Evolutionary conservation across 2,797 vertebrate genomes (phyloP).

Genomic region (Syndactyla subalaris): DNA sequence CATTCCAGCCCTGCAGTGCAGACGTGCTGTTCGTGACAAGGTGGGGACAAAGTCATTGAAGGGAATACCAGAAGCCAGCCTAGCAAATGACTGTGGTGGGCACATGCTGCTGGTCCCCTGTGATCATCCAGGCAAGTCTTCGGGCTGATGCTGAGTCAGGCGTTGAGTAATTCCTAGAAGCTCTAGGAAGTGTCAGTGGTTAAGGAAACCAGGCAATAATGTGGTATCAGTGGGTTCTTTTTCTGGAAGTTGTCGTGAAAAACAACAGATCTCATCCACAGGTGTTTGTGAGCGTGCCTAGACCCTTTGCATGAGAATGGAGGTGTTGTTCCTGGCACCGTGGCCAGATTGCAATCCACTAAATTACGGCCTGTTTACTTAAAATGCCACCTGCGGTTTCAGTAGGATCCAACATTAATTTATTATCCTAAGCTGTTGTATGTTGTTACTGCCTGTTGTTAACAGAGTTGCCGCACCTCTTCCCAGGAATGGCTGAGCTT

Average conservation of each 20-base stretch:
- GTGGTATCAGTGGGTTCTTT: constrained; percentile 24
- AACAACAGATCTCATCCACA: not conserved
- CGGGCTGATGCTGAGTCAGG: not conserved
- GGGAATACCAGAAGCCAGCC: not conserved
- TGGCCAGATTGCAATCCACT: not conserved
- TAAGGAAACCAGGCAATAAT: constrained; percentile 24
- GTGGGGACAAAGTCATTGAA: not conserved
- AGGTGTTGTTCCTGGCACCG: constrained; percentile 1
- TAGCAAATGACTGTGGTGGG: not conserved
- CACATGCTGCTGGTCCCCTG: not conserved
- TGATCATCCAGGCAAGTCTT: not conserved
- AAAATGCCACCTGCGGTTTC: constrained; percentile 31
- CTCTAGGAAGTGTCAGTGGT: not conserved
- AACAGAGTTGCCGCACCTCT: not conserved
- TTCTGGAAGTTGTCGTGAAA: constrained; percentile 14
- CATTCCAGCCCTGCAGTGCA: not conserved
- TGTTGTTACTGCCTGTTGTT: not conserved
- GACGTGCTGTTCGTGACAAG: not conserved
- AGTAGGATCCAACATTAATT: constrained; percentile 21
- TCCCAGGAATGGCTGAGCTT: constrained; percentile 36
- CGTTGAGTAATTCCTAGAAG: constrained; percentile 44
- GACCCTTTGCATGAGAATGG: not conserved
- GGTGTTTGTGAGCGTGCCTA: accelerated
- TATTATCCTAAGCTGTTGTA: not conserved
- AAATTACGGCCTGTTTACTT: constrained; percentile 26